Conservation (phyloP, 2,888 invertebrate species). For the Ypsolopha scabrella region DNA sequence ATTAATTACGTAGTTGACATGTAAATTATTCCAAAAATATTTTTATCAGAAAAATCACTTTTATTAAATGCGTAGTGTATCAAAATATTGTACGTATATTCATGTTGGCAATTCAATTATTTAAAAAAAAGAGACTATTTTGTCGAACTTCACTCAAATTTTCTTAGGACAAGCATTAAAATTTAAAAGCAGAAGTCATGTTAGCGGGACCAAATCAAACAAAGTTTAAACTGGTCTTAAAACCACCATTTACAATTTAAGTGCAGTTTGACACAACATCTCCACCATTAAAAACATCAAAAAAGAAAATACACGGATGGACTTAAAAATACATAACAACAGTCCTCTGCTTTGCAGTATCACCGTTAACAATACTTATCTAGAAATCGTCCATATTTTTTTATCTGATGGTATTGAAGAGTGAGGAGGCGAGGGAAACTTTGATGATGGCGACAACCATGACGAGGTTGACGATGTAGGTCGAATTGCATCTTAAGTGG, state of each 20-base stretch:
- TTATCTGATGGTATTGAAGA: slow-evolving; percentile 69
- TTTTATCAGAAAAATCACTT: slow-evolving; percentile 7
- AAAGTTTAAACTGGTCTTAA: slow-evolving; percentile 18
- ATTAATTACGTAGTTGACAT: not conserved
- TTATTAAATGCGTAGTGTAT: slow-evolving; percentile 16
- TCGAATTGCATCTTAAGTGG: slow-evolving; percentile 71
- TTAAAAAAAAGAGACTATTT: slow-evolving; percentile 31
- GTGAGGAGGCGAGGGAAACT: slow-evolving; percentile 61
- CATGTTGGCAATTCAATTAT: not conserved
- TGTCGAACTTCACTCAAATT: slow-evolving; percentile 68
- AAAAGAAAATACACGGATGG: slow-evolving; percentile 40
- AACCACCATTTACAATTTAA: slow-evolving; percentile 66
- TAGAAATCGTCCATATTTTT: slow-evolving; percentile 22
- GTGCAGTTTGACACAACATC: slow-evolving; percentile 70
- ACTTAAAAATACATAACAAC: slow-evolving; percentile 67
- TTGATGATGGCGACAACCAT: slow-evolving; percentile 66
- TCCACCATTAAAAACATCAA: slow-evolving; percentile 19
- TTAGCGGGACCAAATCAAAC: slow-evolving; percentile 34
- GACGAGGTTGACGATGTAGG: slow-evolving; percentile 67
- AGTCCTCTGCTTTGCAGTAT: slow-evolving; percentile 66
- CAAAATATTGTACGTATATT: not conserved
- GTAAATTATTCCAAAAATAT: slow-evolving; percentile 2
- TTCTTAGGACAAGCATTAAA: slow-evolving; percentile 26
- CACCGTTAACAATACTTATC: slow-evolving; percentile 64
- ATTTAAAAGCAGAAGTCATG: slow-evolving; percentile 28